phyloP scores from a whole-genome alignment of 2,113 vertebrate species.

The Paraplagusia blochii region DNA sequence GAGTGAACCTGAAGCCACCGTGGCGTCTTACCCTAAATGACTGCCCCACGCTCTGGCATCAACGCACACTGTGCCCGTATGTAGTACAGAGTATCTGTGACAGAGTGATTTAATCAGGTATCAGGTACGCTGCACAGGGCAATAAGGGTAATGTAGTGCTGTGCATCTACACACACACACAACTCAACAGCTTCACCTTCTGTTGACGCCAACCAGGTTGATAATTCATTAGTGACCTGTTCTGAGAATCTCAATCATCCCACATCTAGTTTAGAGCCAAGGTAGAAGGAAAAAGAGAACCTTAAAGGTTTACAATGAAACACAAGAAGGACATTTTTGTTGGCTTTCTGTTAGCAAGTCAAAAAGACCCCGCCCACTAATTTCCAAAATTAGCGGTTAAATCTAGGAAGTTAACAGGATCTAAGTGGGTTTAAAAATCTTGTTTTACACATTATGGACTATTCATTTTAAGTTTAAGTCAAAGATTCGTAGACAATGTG shows the following conservation, averaged over 20 bases:
- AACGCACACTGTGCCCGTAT: conserved; percentile 7
- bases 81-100: conserved; percentile 40
- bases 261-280: conserved; percentile 4
- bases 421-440: neutral
- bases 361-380: too few species aligned
- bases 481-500: too few species aligned
- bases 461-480: too few species aligned
- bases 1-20: neutral
- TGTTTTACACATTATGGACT: too few species aligned
- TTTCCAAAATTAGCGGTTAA: too few species aligned
- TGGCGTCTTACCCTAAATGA: neutral
- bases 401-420: conserved; percentile 1
- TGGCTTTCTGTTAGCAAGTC: too few species aligned
- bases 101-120: conserved; percentile 43
- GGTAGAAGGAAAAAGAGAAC: conserved; percentile 6
- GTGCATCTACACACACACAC: conserved; percentile 7
- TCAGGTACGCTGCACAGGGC: conserved; percentile 26
- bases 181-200: conserved; percentile 18
- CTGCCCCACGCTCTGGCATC: neutral
- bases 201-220: conserved; percentile 26
- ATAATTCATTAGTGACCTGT: conserved; percentile 41
- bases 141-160: conserved; percentile 27
- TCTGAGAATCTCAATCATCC: neutral
- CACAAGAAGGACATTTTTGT: conserved; percentile 6
- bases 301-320: neutral